Base-by-base conservation (phyloP, 2,797 vertebrate species). In the Eulemur rubriventer region DNA sequence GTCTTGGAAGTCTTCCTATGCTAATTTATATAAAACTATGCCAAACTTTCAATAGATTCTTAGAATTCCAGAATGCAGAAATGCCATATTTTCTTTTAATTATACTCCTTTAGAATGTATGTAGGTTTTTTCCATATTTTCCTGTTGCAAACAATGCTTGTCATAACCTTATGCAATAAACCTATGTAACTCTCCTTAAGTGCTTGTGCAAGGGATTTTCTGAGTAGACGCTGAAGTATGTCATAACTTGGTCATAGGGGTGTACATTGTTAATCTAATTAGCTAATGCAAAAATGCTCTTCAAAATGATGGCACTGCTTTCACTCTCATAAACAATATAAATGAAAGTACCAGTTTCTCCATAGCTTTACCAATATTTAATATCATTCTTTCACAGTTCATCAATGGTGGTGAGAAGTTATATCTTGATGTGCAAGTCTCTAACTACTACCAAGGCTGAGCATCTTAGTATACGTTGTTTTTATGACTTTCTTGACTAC, bases 221-320 rank as follows among this genome's bases (percentile, higher is more conserved):
- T 59, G 57, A 17, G 5, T 41, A 57, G 33, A 18, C 12, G 2
- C 0, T 33, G 73, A 91, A 69, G 20, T 18, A 35, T 46, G 33
- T 0, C 12, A 6, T 35, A 46, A 33, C 7, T 18, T 38, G 13
- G 7, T 46, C 30, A 1, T 8, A 2, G 17, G 1, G 2, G 7
- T 12, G 13, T 46, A 24, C 41, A 7, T 1, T 48, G 4, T 59
- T 78, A 20, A 80, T 41, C 18, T 87, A 84, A 65, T 7, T 7
- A 28, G 17, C 33, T 61, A 33, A 55, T 46, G 38, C 17, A 26
- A 38, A 28, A 50, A 22, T 1, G 6, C 13, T 50, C 57, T 88
- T 83, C 28, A 46, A 30, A 88, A 46, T 48, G 30, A 69, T 4
- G 67, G 20, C 18, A 80, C 33, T 35, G 18, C 24, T 80, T 61